Conservation (phyloP, 2,113 vertebrate species). For the Phainopepla nitens region DNA sequence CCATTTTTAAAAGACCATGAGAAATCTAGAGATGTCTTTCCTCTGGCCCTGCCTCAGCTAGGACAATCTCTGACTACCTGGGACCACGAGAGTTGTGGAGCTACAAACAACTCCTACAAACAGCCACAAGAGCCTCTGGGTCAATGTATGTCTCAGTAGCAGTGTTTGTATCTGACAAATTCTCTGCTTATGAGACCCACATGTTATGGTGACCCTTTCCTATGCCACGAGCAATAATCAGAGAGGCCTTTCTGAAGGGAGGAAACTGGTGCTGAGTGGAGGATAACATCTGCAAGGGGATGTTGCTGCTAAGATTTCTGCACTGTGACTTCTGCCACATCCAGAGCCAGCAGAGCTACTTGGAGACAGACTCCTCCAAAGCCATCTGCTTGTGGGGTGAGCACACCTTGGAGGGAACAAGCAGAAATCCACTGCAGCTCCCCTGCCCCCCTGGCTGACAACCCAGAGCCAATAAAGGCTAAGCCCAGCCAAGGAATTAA, state of each 20-base stretch:
- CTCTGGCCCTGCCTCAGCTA: not conserved
- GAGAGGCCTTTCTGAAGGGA: not conserved
- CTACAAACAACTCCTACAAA: not conserved
- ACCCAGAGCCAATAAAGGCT: not conserved
- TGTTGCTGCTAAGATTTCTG: not conserved
- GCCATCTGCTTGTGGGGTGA: not conserved
- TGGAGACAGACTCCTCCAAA: not conserved
- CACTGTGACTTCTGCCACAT: not conserved
- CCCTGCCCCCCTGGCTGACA: not conserved
- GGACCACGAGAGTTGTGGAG: not conserved
- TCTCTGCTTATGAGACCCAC: not conserved
- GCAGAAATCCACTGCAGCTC: not conserved
- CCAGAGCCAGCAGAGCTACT: not conserved
- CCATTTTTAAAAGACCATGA: not conserved
- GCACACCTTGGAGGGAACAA: not conserved
- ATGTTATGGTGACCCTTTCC: rapidly evolving
- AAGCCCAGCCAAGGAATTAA: constrained; percentile 21
- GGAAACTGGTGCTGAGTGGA: not conserved
- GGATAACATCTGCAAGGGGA: not conserved
- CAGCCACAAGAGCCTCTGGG: not conserved
- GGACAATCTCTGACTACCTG: not conserved
- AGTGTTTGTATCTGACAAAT: not conserved
- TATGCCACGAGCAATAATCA: not conserved
- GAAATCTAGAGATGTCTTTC: not conserved
- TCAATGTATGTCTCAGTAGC: rapidly evolving